Conservation (phyloP, 2,888 invertebrate species). For the Pseudolycoriella hygida region DNA sequence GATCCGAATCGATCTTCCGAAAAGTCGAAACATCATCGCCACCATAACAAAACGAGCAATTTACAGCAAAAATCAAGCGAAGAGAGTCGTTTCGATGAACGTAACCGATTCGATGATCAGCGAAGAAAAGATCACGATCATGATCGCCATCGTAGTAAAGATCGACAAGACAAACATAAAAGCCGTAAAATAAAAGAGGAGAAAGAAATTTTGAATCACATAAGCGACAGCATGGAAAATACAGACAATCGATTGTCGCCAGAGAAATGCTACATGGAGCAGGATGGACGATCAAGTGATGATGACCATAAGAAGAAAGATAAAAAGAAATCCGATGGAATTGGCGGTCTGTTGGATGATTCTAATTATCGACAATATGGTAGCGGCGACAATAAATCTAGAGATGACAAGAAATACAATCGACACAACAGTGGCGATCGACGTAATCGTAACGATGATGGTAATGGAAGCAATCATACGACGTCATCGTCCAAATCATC, state of each 20-base stretch:
- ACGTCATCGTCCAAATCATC: conserved; percentile 9
- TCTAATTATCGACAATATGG: conserved; percentile 3
- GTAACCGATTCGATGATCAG: conserved; percentile 18
- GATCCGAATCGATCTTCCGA: conserved; percentile 32
- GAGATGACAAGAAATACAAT: conserved; percentile 6
- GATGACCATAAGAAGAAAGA: conserved; percentile 4
- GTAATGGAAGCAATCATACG: conserved; percentile 20
- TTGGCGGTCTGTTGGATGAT: not conserved
- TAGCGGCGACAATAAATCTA: not conserved
- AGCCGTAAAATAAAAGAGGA: conserved; percentile 9
- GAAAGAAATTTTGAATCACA: not conserved
- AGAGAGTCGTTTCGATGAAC: conserved; percentile 16
- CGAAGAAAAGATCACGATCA: conserved; percentile 19
- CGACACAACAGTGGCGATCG: conserved; percentile 6
- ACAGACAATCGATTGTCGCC: not conserved
- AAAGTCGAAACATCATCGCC: conserved; percentile 21
- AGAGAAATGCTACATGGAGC: not conserved
- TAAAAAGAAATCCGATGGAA: not conserved
- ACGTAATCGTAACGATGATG: not conserved
- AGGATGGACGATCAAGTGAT: conserved; percentile 5
- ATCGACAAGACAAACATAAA: conserved; percentile 8
- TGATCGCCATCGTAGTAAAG: conserved; percentile 16
- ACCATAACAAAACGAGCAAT: conserved; percentile 9
- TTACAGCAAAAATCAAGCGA: conserved; percentile 9
- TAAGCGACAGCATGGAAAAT: not conserved